phyloP scores from a whole-genome alignment of 2,888 invertebrate genomes.

The Cephus pulcher region DNA sequence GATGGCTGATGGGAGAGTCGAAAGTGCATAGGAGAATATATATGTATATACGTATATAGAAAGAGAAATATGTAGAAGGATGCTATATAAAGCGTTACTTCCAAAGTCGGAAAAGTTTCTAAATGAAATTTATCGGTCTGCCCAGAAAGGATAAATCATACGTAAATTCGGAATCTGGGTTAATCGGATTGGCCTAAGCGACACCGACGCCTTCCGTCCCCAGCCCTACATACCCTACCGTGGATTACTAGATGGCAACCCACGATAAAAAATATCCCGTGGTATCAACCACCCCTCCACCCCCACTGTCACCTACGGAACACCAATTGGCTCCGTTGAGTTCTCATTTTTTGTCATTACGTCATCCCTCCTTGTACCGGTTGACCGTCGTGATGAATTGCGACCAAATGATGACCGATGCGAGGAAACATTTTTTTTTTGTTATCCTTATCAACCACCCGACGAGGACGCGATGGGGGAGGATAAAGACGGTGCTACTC shows the following conservation, averaged over 20 bases:
- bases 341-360: constrained; percentile 7
- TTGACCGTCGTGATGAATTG: neutral
- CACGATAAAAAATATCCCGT: neutral
- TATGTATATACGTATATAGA: no score
- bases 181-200: constrained; percentile 19
- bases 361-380: neutral
- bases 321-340: constrained; percentile 11
- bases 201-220: neutral
- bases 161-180: constrained; percentile 15
- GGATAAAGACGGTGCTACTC: neutral
- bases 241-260: neutral
- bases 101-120: neutral
- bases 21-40: neutral
- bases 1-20: neutral
- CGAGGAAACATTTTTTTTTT: neutral
- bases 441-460: neutral
- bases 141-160: neutral
- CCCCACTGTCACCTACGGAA: neutral
- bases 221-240: neutral
- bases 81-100: neutral
- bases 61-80: neutral
- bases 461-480: neutral
- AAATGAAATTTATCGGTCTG: neutral
- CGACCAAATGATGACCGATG: neutral
- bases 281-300: neutral